phyloP scores from a whole-genome alignment of 2,888 invertebrate species.

The Pasiphila rectangulata region DNA sequence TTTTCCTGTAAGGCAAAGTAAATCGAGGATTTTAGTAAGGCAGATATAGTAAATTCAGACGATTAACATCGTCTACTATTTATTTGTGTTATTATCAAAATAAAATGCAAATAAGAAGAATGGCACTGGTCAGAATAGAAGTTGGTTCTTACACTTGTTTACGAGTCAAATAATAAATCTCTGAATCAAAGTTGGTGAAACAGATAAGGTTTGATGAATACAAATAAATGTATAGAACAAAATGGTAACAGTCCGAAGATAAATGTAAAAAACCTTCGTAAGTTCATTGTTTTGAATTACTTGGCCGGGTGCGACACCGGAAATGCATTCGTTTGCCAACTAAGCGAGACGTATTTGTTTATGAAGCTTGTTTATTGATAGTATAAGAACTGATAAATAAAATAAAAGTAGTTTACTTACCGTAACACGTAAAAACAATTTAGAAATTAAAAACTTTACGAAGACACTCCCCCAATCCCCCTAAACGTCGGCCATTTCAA shows the following conservation, averaged over 20 bases:
- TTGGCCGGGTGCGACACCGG: slow-evolving; percentile 67
- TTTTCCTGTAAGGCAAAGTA: slow-evolving; percentile 50
- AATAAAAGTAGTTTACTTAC: slow-evolving; percentile 47
- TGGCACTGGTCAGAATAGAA: neutral
- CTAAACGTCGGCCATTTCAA: slow-evolving; percentile 80
- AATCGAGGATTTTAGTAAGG: neutral
- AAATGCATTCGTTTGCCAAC: slow-evolving; percentile 46
- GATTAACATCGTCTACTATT: neutral
- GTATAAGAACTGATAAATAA: slow-evolving; percentile 6
- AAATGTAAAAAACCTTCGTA: slow-evolving; percentile 46
- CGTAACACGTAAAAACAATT: slow-evolving; percentile 57
- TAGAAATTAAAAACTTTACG: slow-evolving; percentile 59
- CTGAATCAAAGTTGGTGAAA: slow-evolving; percentile 2
- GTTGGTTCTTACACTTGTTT: neutral
- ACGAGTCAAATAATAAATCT: neutral
- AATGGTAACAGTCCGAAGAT: slow-evolving; percentile 25
- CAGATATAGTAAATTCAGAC: neutral
- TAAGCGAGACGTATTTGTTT: slow-evolving; percentile 2
- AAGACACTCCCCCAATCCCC: slow-evolving; percentile 80
- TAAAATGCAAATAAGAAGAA: neutral
- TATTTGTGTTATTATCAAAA: neutral
- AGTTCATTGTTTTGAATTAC: slow-evolving; percentile 76
- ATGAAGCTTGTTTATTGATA: slow-evolving; percentile 1
- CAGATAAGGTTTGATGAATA: neutral
- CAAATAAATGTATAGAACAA: slow-evolving; percentile 4